Conservation (phyloP, 2,797 vertebrate species). For the Crocidura indochinensis region DNA sequence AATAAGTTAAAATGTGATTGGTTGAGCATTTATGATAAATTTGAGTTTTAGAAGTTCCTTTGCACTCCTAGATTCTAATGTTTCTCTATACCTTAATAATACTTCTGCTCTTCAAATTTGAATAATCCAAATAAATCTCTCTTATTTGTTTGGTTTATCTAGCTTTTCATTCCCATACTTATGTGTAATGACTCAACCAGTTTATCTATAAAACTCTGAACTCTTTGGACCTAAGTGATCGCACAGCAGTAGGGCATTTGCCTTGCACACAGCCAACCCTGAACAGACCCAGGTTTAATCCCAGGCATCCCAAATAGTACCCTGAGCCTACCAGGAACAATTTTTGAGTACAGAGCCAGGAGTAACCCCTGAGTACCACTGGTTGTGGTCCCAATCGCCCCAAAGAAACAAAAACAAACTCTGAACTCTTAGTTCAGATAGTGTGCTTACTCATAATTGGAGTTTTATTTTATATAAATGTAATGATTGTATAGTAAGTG, state of each 20-base stretch:
- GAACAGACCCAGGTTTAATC: no score
- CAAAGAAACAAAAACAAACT: neutral
- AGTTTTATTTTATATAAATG: slow-evolving; percentile 14
- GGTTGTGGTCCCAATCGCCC: no score
- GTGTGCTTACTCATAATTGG: neutral
- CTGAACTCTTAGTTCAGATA: slow-evolving; percentile 45
- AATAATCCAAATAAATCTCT: slow-evolving; percentile 43
- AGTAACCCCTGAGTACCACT: no score
- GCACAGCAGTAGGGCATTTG: no score
- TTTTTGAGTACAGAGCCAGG: no score
- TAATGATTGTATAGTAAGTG: slow-evolving; percentile 46
- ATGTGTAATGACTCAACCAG: slow-evolving; percentile 20
- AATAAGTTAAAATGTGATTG: slow-evolving; percentile 47
- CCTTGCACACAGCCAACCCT: no score
- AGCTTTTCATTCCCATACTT: slow-evolving; percentile 45
- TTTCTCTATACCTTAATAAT: slow-evolving; percentile 11
- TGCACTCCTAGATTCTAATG: slow-evolving; percentile 26
- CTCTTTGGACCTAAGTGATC: no score
- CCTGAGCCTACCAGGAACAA: no score
- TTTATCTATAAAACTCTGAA: slow-evolving; percentile 27
- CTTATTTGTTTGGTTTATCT: slow-evolving; percentile 54
- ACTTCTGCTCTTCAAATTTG: slow-evolving; percentile 53
- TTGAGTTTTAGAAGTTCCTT: slow-evolving; percentile 42
- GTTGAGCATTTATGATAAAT: slow-evolving; percentile 27
- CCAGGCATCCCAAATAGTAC: no score